Conservation (phyloP, 2,888 invertebrate genomes). For the Neoscelio sp. region DNA sequence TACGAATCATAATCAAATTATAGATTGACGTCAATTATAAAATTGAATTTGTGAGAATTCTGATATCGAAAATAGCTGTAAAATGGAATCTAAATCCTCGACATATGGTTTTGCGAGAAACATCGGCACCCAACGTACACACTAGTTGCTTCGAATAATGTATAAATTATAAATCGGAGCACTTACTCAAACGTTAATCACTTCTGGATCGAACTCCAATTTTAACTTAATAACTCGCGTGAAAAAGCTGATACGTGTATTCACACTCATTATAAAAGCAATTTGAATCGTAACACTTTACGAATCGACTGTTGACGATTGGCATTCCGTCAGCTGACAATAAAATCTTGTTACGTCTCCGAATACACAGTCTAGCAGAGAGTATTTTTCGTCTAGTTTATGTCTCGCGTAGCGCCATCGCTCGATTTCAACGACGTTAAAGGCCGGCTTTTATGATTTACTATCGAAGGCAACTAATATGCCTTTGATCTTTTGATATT, state of each 20-base stretch:
- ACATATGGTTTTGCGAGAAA: too few species aligned
- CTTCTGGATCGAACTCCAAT: neutral
- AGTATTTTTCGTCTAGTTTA: conserved; percentile 6
- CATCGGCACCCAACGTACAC: neutral
- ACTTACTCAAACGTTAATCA: conserved; percentile 11
- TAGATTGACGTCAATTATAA: too few species aligned
- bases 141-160: conserved; percentile 37
- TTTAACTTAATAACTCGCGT: neutral
- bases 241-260: neutral
- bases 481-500: too few species aligned
- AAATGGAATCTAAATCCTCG: too few species aligned
- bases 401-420: conserved; percentile 34
- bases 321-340: conserved; percentile 29
- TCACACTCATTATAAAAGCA: neutral
- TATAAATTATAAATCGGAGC: conserved; percentile 19
- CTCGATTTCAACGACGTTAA: neutral
- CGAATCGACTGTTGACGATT: conserved; percentile 28
- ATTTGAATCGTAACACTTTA: neutral
- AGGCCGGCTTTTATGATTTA: conserved; percentile 8
- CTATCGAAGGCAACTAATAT: too few species aligned
- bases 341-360: conserved; percentile 15
- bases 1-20: too few species aligned
- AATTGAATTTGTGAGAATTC: too few species aligned
- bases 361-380: conserved; percentile 19
- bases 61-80: too few species aligned